Evolutionary conservation across 2,113 vertebrate genomes (phyloP).

Genomic region (Larimichthys crocea): DNA sequence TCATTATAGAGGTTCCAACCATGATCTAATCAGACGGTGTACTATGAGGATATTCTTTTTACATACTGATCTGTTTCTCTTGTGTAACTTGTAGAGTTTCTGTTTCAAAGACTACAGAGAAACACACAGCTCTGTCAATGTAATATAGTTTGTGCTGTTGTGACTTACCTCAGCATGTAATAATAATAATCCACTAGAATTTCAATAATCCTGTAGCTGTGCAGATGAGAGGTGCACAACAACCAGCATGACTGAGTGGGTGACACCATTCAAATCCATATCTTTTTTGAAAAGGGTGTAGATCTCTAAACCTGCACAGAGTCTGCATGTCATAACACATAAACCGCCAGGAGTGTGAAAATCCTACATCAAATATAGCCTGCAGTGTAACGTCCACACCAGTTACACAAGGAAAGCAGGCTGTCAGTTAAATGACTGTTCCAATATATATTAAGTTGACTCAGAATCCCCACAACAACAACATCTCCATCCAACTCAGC

Average conservation of each 20-base stretch:
- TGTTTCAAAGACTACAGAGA: neutral
- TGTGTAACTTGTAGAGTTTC: neutral
- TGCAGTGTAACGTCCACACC: slow-evolving; percentile 29
- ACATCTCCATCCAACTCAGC: neutral
- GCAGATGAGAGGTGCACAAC: slow-evolving; percentile 8
- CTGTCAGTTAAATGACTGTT: slow-evolving; percentile 21
- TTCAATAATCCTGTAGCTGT: slow-evolving; percentile 8
- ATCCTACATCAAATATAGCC: slow-evolving; percentile 12
- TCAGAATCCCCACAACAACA: slow-evolving; percentile 15
- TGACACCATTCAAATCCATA: neutral
- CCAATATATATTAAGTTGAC: neutral
- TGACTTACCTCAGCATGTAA: slow-evolving; percentile 20
- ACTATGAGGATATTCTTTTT: neutral
- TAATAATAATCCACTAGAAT: too few species aligned
- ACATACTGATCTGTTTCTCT: too few species aligned
- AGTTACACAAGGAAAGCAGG: slow-evolving; percentile 45
- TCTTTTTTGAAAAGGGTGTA: slow-evolving; percentile 22
- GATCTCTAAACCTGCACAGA: slow-evolving; percentile 24
- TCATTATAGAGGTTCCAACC: neutral
- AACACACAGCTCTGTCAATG: neutral
- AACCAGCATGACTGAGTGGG: slow-evolving; percentile 1
- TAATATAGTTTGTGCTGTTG: neutral
- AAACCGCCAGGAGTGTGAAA: neutral
- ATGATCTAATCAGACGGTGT: neutral
- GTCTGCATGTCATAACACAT: slow-evolving; percentile 21